These are phyloP conservation scores for Fulica atra DNA, from an alignment of 2,113 vertebrate species.

Conservation along the genomic window DNA sequence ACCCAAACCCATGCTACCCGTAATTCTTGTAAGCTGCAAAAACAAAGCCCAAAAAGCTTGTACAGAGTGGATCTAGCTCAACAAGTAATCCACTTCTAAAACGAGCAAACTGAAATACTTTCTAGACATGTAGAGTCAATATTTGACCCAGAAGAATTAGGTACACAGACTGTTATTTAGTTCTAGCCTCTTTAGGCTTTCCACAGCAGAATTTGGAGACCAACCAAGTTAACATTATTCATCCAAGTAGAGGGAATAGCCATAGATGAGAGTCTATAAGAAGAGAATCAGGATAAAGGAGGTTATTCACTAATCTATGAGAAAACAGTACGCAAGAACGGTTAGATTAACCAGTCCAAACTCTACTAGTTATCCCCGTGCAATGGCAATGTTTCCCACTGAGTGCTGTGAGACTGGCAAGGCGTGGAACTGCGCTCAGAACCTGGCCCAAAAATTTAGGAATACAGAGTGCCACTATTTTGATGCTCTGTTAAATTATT, in stretches of 20 bases:
- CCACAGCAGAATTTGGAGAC: slow-evolving; percentile 30
- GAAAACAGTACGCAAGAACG: neutral
- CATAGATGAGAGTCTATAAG: slow-evolving; percentile 28
- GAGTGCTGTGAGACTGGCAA: slow-evolving; percentile 14
- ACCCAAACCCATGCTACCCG: neutral
- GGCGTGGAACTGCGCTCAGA: neutral
- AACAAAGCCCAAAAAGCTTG: neutral
- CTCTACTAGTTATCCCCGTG: slow-evolving; percentile 61
- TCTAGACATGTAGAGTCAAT: neutral
- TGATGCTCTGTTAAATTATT: neutral
- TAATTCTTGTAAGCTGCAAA: neutral
- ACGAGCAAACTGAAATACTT: neutral
- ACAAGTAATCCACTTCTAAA: neutral
- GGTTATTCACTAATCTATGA: slow-evolving; percentile 35
- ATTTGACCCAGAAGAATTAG: neutral
- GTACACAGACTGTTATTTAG: neutral
- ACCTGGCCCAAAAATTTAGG: neutral
- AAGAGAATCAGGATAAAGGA: slow-evolving; percentile 47
- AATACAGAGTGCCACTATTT: slow-evolving; percentile 65
- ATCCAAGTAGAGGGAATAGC: slow-evolving; percentile 34
- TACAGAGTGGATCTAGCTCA: neutral
- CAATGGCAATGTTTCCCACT: slow-evolving; percentile 44
- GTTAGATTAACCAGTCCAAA: slow-evolving; percentile 14
- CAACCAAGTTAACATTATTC: slow-evolving; percentile 53
- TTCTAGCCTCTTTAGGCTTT: slow-evolving; percentile 13